phyloP scores from a whole-genome alignment of 2,113 vertebrate genomes.

The Phrynosoma blainvillii region DNA sequence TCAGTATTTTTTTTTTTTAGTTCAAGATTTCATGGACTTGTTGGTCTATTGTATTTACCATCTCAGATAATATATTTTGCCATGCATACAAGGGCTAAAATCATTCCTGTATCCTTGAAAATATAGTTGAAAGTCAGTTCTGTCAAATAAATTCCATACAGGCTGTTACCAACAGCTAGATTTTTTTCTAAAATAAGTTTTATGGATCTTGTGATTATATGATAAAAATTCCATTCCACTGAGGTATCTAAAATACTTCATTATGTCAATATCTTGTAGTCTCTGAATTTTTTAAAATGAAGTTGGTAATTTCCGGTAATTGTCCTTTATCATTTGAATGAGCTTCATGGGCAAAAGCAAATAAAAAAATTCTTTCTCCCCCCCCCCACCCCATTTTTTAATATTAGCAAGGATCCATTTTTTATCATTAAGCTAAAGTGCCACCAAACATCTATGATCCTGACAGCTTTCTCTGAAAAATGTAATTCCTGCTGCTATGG shows the following conservation, averaged over 20 bases:
- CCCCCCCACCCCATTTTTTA: constrained; percentile 50
- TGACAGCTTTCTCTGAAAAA: constrained; percentile 63
- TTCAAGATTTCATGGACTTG: neutral
- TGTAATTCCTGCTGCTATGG: constrained; percentile 71
- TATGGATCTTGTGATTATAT: neutral
- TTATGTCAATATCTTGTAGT: neutral
- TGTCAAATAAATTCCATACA: neutral
- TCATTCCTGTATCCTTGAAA: neutral
- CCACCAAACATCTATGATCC: constrained; percentile 35
- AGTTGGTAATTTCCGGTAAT: constrained; percentile 39
- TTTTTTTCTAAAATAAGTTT: neutral
- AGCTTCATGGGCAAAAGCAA: constrained; percentile 41
- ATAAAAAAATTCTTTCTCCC: constrained; percentile 45
- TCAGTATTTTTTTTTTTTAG: neutral
- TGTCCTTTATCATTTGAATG: constrained; percentile 63
- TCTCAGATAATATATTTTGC: neutral
- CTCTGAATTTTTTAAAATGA: constrained; percentile 56
- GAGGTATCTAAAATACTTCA: neutral
- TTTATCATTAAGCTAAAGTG: constrained; percentile 68
- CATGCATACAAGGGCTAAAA: neutral
- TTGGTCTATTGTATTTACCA: neutral
- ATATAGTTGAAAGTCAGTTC: neutral
- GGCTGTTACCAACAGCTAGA: neutral
- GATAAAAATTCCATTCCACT: neutral
- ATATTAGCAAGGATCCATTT: constrained; percentile 57